phyloP scores from a whole-genome alignment of 2,888 invertebrate genomes.

The Craniophora ligustri region DNA sequence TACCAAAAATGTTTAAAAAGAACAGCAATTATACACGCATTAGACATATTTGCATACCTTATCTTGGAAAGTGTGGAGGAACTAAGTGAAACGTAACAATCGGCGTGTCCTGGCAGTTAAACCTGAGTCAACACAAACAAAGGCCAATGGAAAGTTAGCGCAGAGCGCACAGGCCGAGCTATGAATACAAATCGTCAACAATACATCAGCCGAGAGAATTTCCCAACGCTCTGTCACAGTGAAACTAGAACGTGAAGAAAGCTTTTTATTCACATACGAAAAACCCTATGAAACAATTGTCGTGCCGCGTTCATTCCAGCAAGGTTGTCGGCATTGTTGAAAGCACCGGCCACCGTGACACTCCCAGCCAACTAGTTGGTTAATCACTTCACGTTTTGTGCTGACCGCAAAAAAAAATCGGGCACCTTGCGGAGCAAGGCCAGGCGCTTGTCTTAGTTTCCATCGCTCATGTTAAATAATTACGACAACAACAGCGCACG shows the following conservation, averaged over 20 bases:
- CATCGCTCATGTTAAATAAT: conserved; percentile 74
- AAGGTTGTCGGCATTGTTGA: conserved; percentile 72
- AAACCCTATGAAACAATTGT: conserved; percentile 49
- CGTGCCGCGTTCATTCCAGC: conserved; percentile 46
- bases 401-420: conserved; percentile 82
- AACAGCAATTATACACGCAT: conserved; percentile 11
- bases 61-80: conserved; percentile 59
- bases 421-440: conserved; percentile 80
- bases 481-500: conserved; percentile 66
- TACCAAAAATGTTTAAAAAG: conserved; percentile 21
- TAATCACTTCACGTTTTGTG: conserved; percentile 77
- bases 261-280: conserved; percentile 62
- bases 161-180: conserved; percentile 61
- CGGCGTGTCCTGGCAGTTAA: conserved; percentile 69
- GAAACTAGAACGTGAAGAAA: conserved; percentile 78
- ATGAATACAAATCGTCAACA: conserved; percentile 85
- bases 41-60: conserved; percentile 24
- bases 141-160: conserved; percentile 83
- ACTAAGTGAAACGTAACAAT: conserved; percentile 57
- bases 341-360: conserved; percentile 68
- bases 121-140: conserved; percentile 69
- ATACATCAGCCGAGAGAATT: conserved; percentile 77
- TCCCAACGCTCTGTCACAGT: conserved; percentile 76
- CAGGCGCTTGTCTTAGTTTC: conserved; percentile 73
- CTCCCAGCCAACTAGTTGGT: conserved; percentile 70